Base-by-base conservation (phyloP, 2,888 invertebrate species). In the Tillus elongatus region DNA sequence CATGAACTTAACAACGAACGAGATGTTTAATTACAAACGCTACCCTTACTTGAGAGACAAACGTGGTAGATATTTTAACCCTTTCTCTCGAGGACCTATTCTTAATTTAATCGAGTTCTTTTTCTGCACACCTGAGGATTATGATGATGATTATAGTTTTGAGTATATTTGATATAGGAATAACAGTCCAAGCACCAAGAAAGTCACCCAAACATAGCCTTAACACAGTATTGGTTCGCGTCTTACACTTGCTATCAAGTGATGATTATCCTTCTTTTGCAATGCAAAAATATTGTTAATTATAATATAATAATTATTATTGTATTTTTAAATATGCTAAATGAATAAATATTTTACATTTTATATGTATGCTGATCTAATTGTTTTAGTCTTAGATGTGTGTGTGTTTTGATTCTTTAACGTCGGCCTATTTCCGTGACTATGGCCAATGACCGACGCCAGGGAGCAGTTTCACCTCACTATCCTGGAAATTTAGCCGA, bases 1-100 rank as follows among this genome's bases (percentile, higher is more conserved):
- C 58, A 86, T 88, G 85, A 93, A 93, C 68, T 67, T 92, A 41
- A 92, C 93, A 4, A 91, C 91, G 30, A 93, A 92, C 63, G 92
- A 93, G 68, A 88, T 90, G 84, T 87, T 91, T 61, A 92, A 92
- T 68, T 87, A 87, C 63, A 89, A 89, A 60, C 73, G 91, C 35
- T 92, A 92, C 63, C 83, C 88, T 0, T 92, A 93, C 61, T 64
- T 93, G 44, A 73, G 90, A 36, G 91, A 92, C 61, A 88, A 86
- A 57, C 75, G 85, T 40, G 92, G 92, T 2, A 77, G 83, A 44
- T 92, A 89, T 61, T 79, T 83, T 58, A 93, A 92, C 68, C 91
- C 91, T 0, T 93, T 89, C 60, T 87, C 90, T n/a, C 73, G 89
- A 42, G 92, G 92, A 0, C 82, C 88, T 0, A 73, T 87, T 35